Evolutionary conservation across 2,888 invertebrate genomes (phyloP), one percentile per base, ranked within the genome.

Genomic region (Epinotia bilunana): DNA sequence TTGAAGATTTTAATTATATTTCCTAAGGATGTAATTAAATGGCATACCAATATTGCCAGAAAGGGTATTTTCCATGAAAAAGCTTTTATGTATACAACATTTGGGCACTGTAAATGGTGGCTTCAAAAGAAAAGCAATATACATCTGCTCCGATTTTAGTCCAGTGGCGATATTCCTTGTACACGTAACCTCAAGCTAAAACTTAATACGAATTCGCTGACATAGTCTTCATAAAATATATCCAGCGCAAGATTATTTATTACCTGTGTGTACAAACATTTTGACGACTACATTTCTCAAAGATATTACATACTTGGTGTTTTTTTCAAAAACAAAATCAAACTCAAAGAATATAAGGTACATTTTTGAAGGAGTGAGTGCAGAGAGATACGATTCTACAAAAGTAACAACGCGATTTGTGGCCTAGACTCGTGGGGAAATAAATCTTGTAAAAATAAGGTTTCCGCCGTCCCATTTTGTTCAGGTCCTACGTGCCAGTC

Each of bases 391-490:
- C 20, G 58, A 28, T 46, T 60, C 1, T 46, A 5, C n/a, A 57
- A 43, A 20, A 60, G 69, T 53, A 61, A 58, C 13, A 46, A 46
- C 33, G 43, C 49, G 70, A 49, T 61, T 64, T 70, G 46, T 70
- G 64, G 64, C 63, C 63, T 70, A 64, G 70, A 33, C 46, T 61
- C 23, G 72, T 13, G 70, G 39, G 69, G 58, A 74, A 64, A 70
- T 63, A 70, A 74, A 74, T 69, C 63, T 74, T 53, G 49, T 49
- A 58, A 74, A 74, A 74, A 63, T 70, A 74, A 74, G 63, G 63
- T 39, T 74, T 62, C 57, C 33, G 11, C 28, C 20, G 49, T 69
- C 63, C 55, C 63, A 74, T 74, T 74, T 74, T 46, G 18, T 58
- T 67, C 33, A 46, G 49, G 55, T 61, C 69, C 46, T 74, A 74